These are phyloP conservation scores for Coptotermes formosanus DNA, from an alignment of 1,140 invertebrate species.

Conservation along the genomic window DNA sequence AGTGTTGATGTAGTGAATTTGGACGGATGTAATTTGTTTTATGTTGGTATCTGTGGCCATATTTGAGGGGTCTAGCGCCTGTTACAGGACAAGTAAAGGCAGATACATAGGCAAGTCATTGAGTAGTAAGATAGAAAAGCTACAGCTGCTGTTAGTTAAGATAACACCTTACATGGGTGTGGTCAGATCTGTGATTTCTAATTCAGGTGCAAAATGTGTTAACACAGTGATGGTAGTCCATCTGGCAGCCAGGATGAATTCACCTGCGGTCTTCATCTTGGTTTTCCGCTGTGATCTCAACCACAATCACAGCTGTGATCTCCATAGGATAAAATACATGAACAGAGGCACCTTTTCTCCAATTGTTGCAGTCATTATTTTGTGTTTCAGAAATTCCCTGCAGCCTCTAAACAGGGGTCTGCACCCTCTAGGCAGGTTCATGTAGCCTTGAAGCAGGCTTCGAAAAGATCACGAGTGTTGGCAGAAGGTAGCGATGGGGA, in stretches of 20 bases:
- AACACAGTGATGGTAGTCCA: too few relatives aligned
- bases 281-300: too few relatives aligned
- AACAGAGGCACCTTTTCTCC: background rate
- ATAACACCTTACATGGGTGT: too few relatives aligned
- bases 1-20: background rate
- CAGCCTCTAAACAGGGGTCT: slow-evolving; percentile 6
- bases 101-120: too few relatives aligned
- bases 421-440: background rate
- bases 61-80: background rate
- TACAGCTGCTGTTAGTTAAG: too few relatives aligned
- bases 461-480: slow-evolving; percentile 21
- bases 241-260: too few relatives aligned
- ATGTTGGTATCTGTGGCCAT: background rate
- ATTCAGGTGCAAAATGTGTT: too few relatives aligned
- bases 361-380: slow-evolving; percentile 3
- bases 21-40: background rate
- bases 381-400: slow-evolving; percentile 29
- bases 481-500: slow-evolving; percentile 23
- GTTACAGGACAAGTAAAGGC: too few relatives aligned
- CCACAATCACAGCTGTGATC: too few relatives aligned
- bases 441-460: slow-evolving; percentile 20
- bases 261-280: too few relatives aligned
- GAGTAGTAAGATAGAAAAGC: too few relatives aligned
- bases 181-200: too few relatives aligned
- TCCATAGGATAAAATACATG: background rate